Percentiles rank a stretch among this genome's conserved stretches.
Conservation (phyloP, 2,113 vertebrate genomes). For the Nipponia nippon region DNA sequence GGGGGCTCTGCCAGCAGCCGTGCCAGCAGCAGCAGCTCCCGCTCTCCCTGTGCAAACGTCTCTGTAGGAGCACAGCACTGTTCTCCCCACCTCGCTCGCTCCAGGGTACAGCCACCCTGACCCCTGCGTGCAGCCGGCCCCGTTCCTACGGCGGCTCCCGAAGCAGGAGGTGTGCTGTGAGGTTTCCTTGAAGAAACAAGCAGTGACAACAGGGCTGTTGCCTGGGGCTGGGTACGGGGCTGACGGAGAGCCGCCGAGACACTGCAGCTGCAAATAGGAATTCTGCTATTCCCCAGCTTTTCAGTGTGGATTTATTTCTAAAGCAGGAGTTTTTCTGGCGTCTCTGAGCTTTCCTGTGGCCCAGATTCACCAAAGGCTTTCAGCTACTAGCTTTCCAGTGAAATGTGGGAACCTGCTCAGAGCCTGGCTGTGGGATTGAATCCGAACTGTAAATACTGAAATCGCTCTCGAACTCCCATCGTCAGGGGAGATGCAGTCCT, state of each 20-base stretch:
- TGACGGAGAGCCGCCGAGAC: neutral
- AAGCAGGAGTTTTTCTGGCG: neutral
- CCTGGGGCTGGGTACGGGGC: neutral
- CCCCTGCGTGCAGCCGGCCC: fast-evolving
- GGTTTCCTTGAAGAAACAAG: neutral
- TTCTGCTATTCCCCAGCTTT: neutral
- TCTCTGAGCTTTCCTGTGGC: neutral
- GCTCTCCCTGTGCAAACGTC: neutral
- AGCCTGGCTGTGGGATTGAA: neutral
- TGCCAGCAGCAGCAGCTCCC: neutral
- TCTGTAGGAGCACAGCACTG: neutral
- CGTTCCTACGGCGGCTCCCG: fast-evolving
- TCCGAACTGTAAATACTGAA: neutral
- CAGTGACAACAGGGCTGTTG: neutral
- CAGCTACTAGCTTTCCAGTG: neutral
- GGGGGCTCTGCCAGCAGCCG: neutral
- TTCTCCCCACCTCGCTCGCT: fast-evolving
- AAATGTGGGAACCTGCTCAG: neutral
- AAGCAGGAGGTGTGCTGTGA: neutral
- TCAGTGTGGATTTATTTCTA: neutral
- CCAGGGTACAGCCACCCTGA: fast-evolving
- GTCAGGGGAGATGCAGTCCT: neutral
- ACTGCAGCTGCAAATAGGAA: neutral
- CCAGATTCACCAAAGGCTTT: neutral
- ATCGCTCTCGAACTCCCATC: neutral